Percentiles rank a stretch among this genome's conserved stretches.
phyloP scores from a whole-genome alignment of 2,113 vertebrate species.

The Cebidichthys violaceus region DNA sequence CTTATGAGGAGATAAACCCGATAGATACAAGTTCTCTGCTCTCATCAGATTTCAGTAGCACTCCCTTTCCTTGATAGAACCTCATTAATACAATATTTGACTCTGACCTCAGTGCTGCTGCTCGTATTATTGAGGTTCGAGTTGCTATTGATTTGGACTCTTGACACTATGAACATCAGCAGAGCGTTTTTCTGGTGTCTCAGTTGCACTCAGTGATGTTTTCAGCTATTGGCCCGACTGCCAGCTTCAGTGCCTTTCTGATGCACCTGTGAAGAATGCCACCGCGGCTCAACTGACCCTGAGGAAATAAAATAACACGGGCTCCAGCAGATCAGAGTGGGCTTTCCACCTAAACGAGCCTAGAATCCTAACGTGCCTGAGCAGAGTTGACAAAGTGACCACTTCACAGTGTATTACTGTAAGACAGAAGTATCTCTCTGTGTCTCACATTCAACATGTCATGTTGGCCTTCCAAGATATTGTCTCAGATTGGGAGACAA shows the following conservation, averaged over 20 bases:
- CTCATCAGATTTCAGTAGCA: neutral
- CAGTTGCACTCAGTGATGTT: neutral
- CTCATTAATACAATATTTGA: slow-evolving; percentile 2
- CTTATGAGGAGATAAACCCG: neutral
- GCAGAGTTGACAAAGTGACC: neutral
- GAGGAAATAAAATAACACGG: neutral
- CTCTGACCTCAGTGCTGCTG: slow-evolving; percentile 1
- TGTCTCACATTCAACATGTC: neutral
- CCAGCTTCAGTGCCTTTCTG: neutral
- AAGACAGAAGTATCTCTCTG: neutral
- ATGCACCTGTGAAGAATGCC: neutral
- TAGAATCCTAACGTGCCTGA: neutral
- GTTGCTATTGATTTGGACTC: neutral
- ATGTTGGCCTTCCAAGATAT: neutral
- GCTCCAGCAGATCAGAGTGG: neutral
- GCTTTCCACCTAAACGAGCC: neutral
- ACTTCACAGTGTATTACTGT: neutral
- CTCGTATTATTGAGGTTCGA: neutral
- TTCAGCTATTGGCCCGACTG: neutral
- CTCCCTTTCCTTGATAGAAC: neutral
- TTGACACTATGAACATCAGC: neutral
- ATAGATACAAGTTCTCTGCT: neutral
- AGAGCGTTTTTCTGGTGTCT: neutral
- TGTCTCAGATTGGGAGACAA: neutral
- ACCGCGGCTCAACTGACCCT: neutral